These are phyloP conservation scores for Epicauta chinensis DNA, from an alignment of 1,140 invertebrate species.

Conservation along the genomic window DNA sequence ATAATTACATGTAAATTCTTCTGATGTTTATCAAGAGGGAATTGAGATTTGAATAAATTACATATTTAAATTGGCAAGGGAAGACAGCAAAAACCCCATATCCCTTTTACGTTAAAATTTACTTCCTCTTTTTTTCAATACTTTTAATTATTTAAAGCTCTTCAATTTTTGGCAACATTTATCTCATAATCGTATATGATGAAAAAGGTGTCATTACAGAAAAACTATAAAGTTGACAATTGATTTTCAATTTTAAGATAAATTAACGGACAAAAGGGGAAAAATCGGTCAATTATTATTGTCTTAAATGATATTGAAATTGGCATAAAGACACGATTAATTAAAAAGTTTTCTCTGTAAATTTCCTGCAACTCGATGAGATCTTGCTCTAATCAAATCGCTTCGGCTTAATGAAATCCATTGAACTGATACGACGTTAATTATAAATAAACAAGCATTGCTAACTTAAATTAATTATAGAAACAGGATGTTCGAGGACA, in stretches of 20 bases:
- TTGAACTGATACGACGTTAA: conserved; percentile 37
- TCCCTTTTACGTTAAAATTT: not conserved
- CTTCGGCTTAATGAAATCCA: conserved; percentile 36
- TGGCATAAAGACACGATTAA: conserved; percentile 20
- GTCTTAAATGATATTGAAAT: too few relatives aligned
- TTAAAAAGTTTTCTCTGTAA: conserved; percentile 31
- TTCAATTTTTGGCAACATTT: conserved; percentile 18
- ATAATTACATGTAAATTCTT: conserved; percentile 36
- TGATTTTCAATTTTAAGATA: too few relatives aligned
- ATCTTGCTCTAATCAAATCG: conserved; percentile 37
- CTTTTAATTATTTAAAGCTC: conserved; percentile 23
- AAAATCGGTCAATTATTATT: too few relatives aligned
- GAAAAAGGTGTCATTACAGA: too few relatives aligned
- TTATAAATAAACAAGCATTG: conserved; percentile 39
- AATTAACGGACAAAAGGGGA: too few relatives aligned
- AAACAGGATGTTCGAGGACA: conserved; percentile 3
- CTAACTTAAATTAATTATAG: conserved; percentile 36
- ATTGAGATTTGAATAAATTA: conserved; percentile 34
- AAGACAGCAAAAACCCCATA: not conserved
- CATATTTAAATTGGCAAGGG: conserved; percentile 21
- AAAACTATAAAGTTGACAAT: too few relatives aligned
- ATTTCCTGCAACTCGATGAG: conserved; percentile 23
- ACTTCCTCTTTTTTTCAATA: conserved; percentile 15
- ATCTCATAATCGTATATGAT: too few relatives aligned
- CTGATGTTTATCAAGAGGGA: conserved; percentile 33